Percentiles rank a stretch among this genome's conserved stretches.
Conservation (phyloP, 2,797 vertebrate genomes). For the Enoplosus armatus region DNA sequence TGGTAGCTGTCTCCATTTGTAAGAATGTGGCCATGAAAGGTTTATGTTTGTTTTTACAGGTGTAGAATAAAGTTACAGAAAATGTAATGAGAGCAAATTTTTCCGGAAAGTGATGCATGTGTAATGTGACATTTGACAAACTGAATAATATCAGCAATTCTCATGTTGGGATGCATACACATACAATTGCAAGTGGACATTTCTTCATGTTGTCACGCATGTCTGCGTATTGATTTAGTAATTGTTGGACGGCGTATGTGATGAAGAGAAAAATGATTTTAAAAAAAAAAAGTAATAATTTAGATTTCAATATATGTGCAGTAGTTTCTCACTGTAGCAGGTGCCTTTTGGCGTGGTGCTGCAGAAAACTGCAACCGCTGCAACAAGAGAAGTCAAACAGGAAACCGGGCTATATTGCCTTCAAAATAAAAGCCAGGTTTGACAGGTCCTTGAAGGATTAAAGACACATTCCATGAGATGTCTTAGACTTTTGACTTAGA, state of each 20-base stretch:
- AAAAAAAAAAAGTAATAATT: background rate
- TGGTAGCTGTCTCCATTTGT: no score
- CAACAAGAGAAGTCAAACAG: background rate
- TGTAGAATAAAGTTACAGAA: no score
- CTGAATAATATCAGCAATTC: background rate
- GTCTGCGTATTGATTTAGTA: background rate
- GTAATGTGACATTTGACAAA: background rate
- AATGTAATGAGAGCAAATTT: background rate
- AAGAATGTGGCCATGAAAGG: no score
- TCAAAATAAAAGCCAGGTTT: conserved; percentile 25
- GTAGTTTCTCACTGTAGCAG: background rate
- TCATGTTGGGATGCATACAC: background rate
- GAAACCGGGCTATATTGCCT: background rate
- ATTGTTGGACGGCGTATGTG: background rate
- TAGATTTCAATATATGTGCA: background rate
- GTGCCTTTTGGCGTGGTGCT: background rate
- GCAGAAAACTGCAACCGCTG: background rate
- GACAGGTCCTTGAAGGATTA: background rate
- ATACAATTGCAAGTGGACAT: background rate
- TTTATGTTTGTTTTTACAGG: no score
- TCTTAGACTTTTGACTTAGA: no score
- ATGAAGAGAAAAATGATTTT: background rate
- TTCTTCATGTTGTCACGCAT: background rate
- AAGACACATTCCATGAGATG: no score
- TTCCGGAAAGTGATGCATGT: background rate